Evolutionary conservation across 1,140 invertebrate species (phyloP), one percentile per base, ranked within the genome.

Genomic region (Semibalanus balanoides): DNA sequence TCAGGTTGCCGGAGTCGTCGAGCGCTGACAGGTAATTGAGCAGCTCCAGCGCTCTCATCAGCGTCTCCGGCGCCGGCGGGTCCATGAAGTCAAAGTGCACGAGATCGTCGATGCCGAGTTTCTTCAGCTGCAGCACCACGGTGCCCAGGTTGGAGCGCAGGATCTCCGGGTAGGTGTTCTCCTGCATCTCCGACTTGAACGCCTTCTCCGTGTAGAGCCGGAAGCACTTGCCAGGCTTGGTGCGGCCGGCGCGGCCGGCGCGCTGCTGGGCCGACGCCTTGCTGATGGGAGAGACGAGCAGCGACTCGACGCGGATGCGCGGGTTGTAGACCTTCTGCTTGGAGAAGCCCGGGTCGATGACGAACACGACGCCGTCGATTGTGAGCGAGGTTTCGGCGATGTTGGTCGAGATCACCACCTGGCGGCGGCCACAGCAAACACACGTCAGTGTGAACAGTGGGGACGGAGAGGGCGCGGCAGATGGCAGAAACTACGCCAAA

Each of bases 51-150:
- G 98, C 97, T 83, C 97, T 86, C 97, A 99, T 99, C n/a, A 99
- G 85, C 0, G 98, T 99, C 88, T 99, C 97, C 0, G 98, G 98
- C n/a, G 98, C 98, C 86, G 97, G 97, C 28, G 97, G 97, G 87
- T 99, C 97, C 97, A 99, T 99, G 84, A 99, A 99, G 86, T 99
- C 97, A 86, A 99, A 99, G 84, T 99, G 97, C 51, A 99, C 97
- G 80, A 99, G 86, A 87, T 99, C 98, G 83, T 99, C 96, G 81
- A 99, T 99, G 79, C 98, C 98, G 64, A 99, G 88, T 86, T 99
- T 99, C 84, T 99, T 99, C 79, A 99, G 86, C 86, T 99, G 97
- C 76, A 99, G 85, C 73, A 99, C 97, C 78, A 99, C 97, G 77
- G 96, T 93, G 31, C 95, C 95, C 80, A 98, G 88, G 88, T 99